These are phyloP conservation scores for Phalloptychus januarius DNA, from an alignment of 2,797 vertebrate species.

Conservation along the genomic window DNA sequence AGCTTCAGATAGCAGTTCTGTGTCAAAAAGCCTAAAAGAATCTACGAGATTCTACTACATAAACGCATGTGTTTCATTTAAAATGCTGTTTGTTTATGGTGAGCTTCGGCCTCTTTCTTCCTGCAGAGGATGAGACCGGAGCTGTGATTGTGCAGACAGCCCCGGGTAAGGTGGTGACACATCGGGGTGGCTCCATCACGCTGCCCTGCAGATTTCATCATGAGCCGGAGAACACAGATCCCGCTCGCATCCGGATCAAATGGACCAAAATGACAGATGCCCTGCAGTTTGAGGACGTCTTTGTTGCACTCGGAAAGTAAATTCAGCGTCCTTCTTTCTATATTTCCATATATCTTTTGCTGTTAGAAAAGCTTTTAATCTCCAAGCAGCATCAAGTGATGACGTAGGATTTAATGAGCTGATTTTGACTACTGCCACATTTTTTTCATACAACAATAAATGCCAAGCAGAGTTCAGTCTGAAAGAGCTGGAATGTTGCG, in stretches of 20 bases:
- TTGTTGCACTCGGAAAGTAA: conserved; percentile 87
- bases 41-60: neutral
- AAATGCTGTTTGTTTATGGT: neutral
- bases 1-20: neutral
- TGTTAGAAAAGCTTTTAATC: neutral
- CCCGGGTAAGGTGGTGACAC: conserved; percentile 92
- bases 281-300: conserved; percentile 89
- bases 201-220: conserved; percentile 95
- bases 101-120: neutral
- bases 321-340: neutral
- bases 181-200: conserved; percentile 93
- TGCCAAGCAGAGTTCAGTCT: neutral
- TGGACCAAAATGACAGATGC: conserved; percentile 94
- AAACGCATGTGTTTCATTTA: neutral
- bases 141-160: conserved; percentile 94
- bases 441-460: neutral
- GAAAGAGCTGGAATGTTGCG: neutral
- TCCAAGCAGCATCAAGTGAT: too few species aligned
- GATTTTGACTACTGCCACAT: neutral
- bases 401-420: neutral
- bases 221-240: conserved; percentile 83
- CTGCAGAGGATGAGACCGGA: conserved; percentile 90
- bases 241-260: conserved; percentile 89
- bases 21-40: neutral
- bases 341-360: neutral